phyloP scores from a whole-genome alignment of 1,140 invertebrate genomes.

The Pectinophora gossypiella region DNA sequence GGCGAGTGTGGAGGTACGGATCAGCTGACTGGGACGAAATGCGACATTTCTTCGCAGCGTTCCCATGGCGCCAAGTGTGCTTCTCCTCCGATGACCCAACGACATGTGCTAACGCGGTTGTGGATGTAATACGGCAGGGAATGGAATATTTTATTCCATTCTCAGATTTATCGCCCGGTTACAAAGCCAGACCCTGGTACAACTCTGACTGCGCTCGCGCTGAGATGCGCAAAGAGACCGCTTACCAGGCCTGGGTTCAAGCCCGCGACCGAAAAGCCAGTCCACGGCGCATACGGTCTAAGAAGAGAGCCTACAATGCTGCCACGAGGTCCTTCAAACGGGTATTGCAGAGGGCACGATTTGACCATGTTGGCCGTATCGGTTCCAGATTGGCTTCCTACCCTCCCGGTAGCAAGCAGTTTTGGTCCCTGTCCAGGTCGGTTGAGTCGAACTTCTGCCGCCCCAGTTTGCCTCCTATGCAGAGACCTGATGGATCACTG shows the following conservation, averaged over 20 bases:
- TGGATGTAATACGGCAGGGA: constrained; percentile 7
- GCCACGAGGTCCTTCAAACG: neutral
- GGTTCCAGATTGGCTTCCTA: neutral
- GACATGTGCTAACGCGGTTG: constrained; percentile 10
- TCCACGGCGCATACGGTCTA: neutral
- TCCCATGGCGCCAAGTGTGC: constrained; percentile 15
- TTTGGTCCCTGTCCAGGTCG: constrained; percentile 18
- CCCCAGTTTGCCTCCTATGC: constrained; percentile 3
- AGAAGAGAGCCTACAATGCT: constrained; percentile 16
- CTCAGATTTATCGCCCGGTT: too few relatives aligned
- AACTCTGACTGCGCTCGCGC: constrained; percentile 3
- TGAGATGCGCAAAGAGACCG: neutral
- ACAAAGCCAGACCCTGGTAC: too few relatives aligned
- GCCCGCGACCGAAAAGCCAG: too few relatives aligned
- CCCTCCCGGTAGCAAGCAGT: constrained; percentile 13
- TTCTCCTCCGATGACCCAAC: constrained; percentile 16
- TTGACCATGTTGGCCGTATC: constrained; percentile 7
- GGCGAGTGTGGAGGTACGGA: constrained; percentile 16
- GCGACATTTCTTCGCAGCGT: constrained; percentile 19
- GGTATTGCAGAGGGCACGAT: constrained; percentile 7
- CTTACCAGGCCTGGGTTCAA: too few relatives aligned
- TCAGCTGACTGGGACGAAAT: constrained; percentile 19
- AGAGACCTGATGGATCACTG: constrained; percentile 8
- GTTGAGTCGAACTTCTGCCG: constrained; percentile 2
- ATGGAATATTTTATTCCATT: too few relatives aligned